Evolutionary conservation across 2,113 vertebrate genomes (phyloP).

Genomic region (Psophia crepitans): DNA sequence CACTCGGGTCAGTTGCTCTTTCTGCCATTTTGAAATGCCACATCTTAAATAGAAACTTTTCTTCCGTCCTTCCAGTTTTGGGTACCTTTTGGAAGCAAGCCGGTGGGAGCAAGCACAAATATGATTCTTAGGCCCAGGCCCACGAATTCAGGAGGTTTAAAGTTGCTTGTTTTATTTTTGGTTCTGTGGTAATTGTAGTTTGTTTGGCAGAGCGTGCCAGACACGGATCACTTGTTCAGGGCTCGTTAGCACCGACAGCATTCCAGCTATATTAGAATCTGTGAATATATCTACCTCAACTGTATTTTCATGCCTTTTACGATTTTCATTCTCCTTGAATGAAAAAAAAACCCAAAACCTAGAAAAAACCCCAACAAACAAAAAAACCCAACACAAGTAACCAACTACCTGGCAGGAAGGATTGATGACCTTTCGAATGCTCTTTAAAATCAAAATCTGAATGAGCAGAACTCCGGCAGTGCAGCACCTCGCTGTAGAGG

Average conservation of each 20-base stretch:
- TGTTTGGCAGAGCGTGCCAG: constrained; percentile 4
- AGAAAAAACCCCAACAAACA: no score
- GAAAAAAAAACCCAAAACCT: neutral
- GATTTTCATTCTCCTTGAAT: neutral
- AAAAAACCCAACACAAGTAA: neutral
- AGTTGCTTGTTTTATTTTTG: constrained; percentile 17
- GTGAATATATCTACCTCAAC: neutral
- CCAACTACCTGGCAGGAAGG: neutral
- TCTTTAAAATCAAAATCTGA: neutral
- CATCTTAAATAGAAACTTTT: constrained; percentile 28
- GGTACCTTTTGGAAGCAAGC: neutral
- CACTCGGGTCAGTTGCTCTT: neutral
- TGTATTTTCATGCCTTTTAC: neutral
- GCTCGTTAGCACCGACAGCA: neutral
- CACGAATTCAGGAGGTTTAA: neutral
- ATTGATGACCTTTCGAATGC: neutral
- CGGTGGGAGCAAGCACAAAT: neutral
- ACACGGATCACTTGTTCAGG: neutral
- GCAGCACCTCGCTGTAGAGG: neutral
- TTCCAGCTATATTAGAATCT: neutral
- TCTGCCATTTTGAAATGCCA: constrained; percentile 27
- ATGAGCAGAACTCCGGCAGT: neutral
- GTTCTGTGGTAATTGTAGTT: neutral
- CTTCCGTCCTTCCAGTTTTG: neutral
- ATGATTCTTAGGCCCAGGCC: neutral